A percentile compares a stretch with the other conserved stretches of the same genome.
Conservation (phyloP, 2,797 vertebrate genomes). For the Geotrypetes seraphini region DNA sequence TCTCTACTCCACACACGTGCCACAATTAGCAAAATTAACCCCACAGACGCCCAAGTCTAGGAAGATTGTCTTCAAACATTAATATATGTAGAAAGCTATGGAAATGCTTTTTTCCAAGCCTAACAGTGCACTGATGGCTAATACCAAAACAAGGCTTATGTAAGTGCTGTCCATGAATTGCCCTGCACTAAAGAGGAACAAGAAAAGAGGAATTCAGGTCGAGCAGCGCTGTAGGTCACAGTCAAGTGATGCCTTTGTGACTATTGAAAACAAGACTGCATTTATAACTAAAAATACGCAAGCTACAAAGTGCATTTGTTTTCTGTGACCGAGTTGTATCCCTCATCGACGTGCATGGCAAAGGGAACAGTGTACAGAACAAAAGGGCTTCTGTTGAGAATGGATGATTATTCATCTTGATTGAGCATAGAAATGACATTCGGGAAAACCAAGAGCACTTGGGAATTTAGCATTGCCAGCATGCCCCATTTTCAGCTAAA, state of each 20-base stretch:
- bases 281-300: slow-evolving; percentile 17
- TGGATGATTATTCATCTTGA: slow-evolving; percentile 26
- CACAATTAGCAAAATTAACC: too few relatives aligned
- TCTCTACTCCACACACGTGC: too few relatives aligned
- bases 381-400: slow-evolving; percentile 31
- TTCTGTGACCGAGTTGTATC: slow-evolving; percentile 27
- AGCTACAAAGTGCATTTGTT: slow-evolving; percentile 36
- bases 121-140: too few relatives aligned
- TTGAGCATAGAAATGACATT: slow-evolving; percentile 23
- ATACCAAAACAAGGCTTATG: too few relatives aligned
- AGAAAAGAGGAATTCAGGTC: slow-evolving; percentile 22
- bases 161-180: slow-evolving; percentile 7
- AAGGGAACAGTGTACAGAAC: slow-evolving; percentile 21
- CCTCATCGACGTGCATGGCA: slow-evolving; percentile 21
- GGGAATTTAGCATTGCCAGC: slow-evolving; percentile 14
- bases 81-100: too few relatives aligned
- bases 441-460: slow-evolving; percentile 8
- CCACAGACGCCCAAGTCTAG: too few relatives aligned
- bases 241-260: slow-evolving; percentile 36
- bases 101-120: too few relatives aligned
- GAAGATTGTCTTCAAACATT: too few relatives aligned
- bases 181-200: slow-evolving; percentile 11
- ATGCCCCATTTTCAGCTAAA: too few relatives aligned
- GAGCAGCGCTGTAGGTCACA: slow-evolving; percentile 22
- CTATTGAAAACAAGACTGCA: slow-evolving; percentile 13